A percentile compares a stretch with the other conserved stretches of the same genome.
phyloP scores from a whole-genome alignment of 2,113 vertebrate species.

The Panurus biarmicus region DNA sequence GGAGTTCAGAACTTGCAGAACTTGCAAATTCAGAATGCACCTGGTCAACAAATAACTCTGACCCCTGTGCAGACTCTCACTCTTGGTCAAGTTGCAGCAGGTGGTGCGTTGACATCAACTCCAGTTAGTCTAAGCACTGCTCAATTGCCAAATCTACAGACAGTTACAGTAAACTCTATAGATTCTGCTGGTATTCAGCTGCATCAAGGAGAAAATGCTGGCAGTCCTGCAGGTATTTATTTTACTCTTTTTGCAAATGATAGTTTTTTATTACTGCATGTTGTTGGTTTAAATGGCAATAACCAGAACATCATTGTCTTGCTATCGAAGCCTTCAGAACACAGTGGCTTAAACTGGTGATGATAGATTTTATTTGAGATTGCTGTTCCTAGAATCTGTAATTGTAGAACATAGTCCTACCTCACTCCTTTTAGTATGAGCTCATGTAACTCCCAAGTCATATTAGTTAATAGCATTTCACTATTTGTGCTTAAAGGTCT shows the following conservation, averaged over 20 bases:
- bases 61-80: conserved; percentile 96
- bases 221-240: conserved; percentile 85
- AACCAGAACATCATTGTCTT: not conserved
- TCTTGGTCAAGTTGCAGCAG: conserved; percentile 85
- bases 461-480: not conserved
- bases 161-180: conserved; percentile 94
- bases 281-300: not conserved
- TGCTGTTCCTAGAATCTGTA: not conserved
- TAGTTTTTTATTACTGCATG: not conserved
- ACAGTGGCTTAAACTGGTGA: not conserved
- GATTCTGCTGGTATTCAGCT: conserved; percentile 83
- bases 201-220: conserved; percentile 85
- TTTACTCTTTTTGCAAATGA: conserved; percentile 27
- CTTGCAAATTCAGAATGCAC: conserved; percentile 92
- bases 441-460: not conserved
- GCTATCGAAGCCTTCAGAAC: not conserved
- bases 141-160: conserved; percentile 96
- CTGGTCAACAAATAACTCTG: conserved; percentile 94
- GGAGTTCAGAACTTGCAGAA: conserved; percentile 98
- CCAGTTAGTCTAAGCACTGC: conserved; percentile 87
- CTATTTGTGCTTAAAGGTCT: not conserved
- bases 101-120: conserved; percentile 80
- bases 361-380: not conserved
- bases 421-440: not conserved
- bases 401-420: not conserved